phyloP scores from a whole-genome alignment of 2,113 vertebrate genomes.

The Gymnogyps californianus region DNA sequence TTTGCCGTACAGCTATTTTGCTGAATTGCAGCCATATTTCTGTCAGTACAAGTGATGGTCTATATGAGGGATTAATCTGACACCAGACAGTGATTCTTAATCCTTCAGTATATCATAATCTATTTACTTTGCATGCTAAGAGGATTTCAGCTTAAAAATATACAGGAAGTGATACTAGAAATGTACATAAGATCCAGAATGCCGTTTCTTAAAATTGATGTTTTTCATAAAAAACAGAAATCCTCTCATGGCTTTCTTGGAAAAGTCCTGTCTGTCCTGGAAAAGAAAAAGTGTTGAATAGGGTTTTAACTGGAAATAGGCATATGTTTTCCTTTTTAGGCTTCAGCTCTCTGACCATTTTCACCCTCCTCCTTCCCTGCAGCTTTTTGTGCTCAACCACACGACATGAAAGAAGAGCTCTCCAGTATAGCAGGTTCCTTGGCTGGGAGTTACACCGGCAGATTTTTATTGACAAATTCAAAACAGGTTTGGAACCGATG shows the following conservation, averaged over 20 bases:
- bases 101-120: slow-evolving; percentile 93
- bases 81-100: slow-evolving; percentile 91
- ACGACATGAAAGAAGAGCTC: neutral
- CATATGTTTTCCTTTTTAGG: neutral
- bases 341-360: slow-evolving; percentile 3
- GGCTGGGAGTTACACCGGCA: neutral
- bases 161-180: slow-evolving; percentile 85
- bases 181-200: slow-evolving; percentile 81
- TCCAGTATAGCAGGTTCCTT: neutral
- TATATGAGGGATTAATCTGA: slow-evolving; percentile 90
- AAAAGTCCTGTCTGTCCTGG: neutral
- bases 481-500: neutral
- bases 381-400: neutral
- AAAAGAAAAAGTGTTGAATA: neutral
- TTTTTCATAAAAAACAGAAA: slow-evolving; percentile 22
- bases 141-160: slow-evolving; percentile 91
- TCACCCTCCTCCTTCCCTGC: neutral
- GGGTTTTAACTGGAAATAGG: slow-evolving; percentile 5
- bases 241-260: slow-evolving; percentile 31
- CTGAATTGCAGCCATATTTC: slow-evolving; percentile 86
- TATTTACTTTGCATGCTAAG: slow-evolving; percentile 96
- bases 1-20: slow-evolving; percentile 25
- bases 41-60: slow-evolving; percentile 89
- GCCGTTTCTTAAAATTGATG: slow-evolving; percentile 64
- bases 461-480: neutral